These are phyloP conservation scores for Ochotona princeps DNA, from an alignment of 2,113 vertebrate species.

Conservation along the genomic window DNA sequence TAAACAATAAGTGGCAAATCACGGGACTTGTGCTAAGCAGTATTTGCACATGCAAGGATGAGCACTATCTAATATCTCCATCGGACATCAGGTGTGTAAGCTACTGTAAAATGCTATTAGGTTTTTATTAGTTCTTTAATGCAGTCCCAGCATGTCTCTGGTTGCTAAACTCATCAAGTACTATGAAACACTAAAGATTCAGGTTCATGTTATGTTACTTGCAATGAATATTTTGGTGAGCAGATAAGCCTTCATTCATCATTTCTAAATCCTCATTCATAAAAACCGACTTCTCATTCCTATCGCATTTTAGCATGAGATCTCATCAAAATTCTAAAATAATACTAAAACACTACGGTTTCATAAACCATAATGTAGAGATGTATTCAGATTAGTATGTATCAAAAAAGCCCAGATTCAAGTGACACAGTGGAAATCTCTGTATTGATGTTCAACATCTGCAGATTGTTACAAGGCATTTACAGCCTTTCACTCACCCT, in stretches of 20 bases:
- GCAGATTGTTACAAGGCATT: conserved; percentile 69
- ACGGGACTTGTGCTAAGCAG: conserved; percentile 45
- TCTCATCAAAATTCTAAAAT: conserved; percentile 62
- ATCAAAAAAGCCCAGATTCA: conserved; percentile 58
- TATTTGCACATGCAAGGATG: conserved; percentile 61
- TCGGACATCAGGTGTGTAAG: conserved; percentile 71
- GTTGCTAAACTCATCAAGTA: conserved; percentile 71
- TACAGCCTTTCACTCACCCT: conserved; percentile 58
- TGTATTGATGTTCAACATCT: conserved; percentile 65
- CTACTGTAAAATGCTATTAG: conserved; percentile 63
- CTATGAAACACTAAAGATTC: conserved; percentile 71
- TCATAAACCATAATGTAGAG: conserved; percentile 59
- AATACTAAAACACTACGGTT: conserved; percentile 62
- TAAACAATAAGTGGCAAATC: conserved; percentile 49
- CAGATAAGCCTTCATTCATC: conserved; percentile 52
- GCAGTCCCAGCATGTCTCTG: conserved; percentile 49
- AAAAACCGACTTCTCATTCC: conserved; percentile 58
- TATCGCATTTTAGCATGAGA: conserved; percentile 66
- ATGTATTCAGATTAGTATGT: conserved; percentile 65
- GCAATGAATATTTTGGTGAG: conserved; percentile 39
- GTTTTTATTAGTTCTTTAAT: conserved; percentile 74
- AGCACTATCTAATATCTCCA: conserved; percentile 64
- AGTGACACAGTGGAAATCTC: conserved; percentile 67
- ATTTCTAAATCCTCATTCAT: conserved; percentile 56
- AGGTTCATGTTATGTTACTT: conserved; percentile 62